These are phyloP conservation scores for Melanophora roralis DNA, from an alignment of 2,888 invertebrate genomes.

Conservation along the genomic window DNA sequence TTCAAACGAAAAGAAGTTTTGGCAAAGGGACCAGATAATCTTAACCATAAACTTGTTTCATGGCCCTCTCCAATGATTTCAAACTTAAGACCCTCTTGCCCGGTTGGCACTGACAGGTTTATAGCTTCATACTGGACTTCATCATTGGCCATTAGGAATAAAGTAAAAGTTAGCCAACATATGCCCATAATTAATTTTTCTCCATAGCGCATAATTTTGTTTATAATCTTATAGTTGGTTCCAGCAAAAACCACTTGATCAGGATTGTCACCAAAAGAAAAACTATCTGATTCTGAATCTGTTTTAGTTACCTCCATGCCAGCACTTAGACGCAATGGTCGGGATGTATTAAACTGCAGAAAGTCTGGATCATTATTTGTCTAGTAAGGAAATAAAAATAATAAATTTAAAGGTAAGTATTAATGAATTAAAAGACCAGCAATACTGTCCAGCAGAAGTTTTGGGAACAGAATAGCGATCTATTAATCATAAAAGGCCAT, in stretches of 20 bases:
- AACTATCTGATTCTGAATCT: no score
- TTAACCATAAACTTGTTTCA: slow-evolving; percentile 22
- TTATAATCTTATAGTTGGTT: not conserved
- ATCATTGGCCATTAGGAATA: slow-evolving; percentile 38
- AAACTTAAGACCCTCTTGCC: not conserved
- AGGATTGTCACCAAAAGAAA: slow-evolving; percentile 7
- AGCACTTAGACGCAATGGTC: not conserved
- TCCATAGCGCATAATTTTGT: not conserved
- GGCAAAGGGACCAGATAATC: slow-evolving; percentile 46
- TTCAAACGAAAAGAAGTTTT: slow-evolving; percentile 10
- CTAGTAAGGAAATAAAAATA: no score
- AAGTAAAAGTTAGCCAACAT: slow-evolving; percentile 55
- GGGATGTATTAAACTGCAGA: not conserved
- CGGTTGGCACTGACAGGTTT: slow-evolving; percentile 24
- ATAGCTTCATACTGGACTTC: slow-evolving; percentile 33
- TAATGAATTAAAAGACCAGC: no score
- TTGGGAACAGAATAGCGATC: no score
- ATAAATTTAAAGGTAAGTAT: no score
- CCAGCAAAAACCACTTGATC: slow-evolving; percentile 13
- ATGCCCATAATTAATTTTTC: slow-evolving; percentile 15
- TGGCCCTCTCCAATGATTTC: not conserved
- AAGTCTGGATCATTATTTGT: no score
- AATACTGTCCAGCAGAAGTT: no score
- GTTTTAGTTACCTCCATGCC: slow-evolving; percentile 9
- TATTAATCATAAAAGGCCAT: no score